Evolutionary conservation across 92 coral and sea anemone species (phyloP), one percentile per base, ranked within the genome.

Genomic region (Porites evermanni): DNA sequence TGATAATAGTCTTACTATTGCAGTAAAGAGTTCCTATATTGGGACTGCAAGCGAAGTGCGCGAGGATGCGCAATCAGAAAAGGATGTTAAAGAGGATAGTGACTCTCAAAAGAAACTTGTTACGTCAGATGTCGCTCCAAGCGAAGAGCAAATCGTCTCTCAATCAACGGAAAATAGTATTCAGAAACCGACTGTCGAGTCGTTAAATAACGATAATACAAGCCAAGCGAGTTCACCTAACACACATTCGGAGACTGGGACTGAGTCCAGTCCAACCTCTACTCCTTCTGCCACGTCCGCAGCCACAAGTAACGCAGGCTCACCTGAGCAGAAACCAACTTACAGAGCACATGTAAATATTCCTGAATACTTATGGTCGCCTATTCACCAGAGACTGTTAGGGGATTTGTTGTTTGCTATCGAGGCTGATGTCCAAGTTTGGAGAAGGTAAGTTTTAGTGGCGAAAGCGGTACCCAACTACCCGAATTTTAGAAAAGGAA

Each of bases 311-410:
- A 80, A 87, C 29, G 68, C 79, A 47, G 87, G 75, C 51, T 81
- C 84, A 47, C 79, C 92, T 21, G 95, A 87, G 53, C 91, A 82
- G 72, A 84, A 84, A 18, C 82, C 90, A 64, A 87, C 89, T 13
- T 94, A 84, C 72, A 88, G 86, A 73, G 98, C 98, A 1, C 81
- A 94, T 70, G 94, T 94, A 24, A 90, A 93, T 67, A 97, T 97
- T 76, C 99, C 99, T 17, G 98, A 97, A 89, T 97, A 91, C 75
- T 74, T 97, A 67, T 97, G 99, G 99, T 97, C 99, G 1, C 92
- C 98, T 7, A 91, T 97, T 90, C 99, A 97, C 67, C 99, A 97
- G 89, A 90, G 99, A 32, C 75, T 97, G 66, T 72, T 97, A 65
- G 99, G 97, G 1, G 99, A 97, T 89, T 68, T 97, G 73, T 92